phyloP scores from a whole-genome alignment of 2,888 invertebrate species.

The Ochropleura plecta region DNA sequence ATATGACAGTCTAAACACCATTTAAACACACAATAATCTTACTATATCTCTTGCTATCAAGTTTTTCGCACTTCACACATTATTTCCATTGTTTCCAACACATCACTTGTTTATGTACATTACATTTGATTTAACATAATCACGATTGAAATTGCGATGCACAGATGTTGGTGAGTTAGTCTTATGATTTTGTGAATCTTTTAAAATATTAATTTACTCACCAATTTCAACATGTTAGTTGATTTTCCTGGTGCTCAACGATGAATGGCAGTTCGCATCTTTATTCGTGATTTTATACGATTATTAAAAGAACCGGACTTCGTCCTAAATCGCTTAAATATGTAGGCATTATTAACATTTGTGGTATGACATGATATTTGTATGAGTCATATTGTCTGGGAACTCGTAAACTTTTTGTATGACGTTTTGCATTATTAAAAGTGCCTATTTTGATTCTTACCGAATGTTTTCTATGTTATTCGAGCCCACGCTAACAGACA shows the following conservation, averaged over 20 bases:
- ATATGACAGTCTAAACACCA: background rate
- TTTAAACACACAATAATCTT: background rate
- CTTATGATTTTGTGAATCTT: background rate
- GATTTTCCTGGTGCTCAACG: slow-evolving; percentile 53
- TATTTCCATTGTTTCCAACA: background rate
- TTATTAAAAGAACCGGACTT: slow-evolving; percentile 64
- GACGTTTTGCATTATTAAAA: background rate
- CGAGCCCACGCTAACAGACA: background rate
- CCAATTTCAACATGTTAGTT: slow-evolving; percentile 75
- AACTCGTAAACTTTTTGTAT: slow-evolving; percentile 7
- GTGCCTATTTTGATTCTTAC: background rate
- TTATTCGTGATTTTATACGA: slow-evolving; percentile 65
- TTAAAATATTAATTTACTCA: slow-evolving; percentile 52
- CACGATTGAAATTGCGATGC: background rate
- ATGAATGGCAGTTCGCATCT: slow-evolving; percentile 58
- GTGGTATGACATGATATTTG: background rate
- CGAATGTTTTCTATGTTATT: background rate
- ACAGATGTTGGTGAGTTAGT: background rate
- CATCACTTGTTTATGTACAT: background rate
- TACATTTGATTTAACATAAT: background rate
- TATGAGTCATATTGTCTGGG: slow-evolving; percentile 2
- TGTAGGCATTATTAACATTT: background rate
- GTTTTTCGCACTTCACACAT: background rate
- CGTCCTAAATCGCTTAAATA: slow-evolving; percentile 33
- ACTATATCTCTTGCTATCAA: background rate